Evolutionary conservation across 2,113 vertebrate species (phyloP).

Genomic region (Turdus rufiventris): DNA sequence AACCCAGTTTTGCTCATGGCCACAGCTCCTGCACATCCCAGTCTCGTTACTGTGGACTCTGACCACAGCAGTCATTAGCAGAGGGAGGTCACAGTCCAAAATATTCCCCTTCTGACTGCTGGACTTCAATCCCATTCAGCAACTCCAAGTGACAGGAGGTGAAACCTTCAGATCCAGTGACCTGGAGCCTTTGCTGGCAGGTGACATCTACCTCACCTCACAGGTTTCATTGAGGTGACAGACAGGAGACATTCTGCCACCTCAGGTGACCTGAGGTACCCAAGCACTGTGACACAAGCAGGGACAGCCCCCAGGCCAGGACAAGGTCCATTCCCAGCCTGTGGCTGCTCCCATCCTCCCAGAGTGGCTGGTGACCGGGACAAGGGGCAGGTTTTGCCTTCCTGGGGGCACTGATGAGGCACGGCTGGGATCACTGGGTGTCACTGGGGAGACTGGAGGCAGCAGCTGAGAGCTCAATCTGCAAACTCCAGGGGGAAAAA

Average conservation of each 20-base stretch:
- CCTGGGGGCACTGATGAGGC: background rate
- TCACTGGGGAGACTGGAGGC: background rate
- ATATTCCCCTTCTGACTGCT: background rate
- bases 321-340: background rate
- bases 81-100: background rate
- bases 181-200: background rate
- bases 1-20: accelerated
- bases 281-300: accelerated
- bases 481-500: background rate
- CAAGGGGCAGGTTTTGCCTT: background rate
- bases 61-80: background rate
- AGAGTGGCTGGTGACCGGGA: accelerated
- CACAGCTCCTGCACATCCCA: background rate
- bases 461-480: background rate
- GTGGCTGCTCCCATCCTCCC: background rate
- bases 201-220: background rate
- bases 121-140: background rate
- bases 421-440: accelerated
- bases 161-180: background rate
- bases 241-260: background rate
- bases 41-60: accelerated
- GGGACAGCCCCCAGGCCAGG: background rate
- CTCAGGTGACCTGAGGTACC: background rate
- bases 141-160: background rate
- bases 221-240: accelerated